Evolutionary conservation across 2,797 vertebrate species (phyloP).

Genomic region (Petrocephalus sullivani): DNA sequence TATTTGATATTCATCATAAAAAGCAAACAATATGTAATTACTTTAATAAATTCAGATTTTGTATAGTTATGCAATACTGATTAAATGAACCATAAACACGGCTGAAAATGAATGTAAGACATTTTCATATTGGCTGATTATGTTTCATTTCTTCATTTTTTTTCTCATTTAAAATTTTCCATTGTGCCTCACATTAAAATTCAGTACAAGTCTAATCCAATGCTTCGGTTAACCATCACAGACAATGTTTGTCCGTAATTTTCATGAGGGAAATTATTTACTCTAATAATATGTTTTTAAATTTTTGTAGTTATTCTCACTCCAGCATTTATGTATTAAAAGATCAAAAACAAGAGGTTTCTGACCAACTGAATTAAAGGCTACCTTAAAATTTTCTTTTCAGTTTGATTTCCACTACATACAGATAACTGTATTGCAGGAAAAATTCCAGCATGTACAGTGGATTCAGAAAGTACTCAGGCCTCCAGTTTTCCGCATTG

Average conservation of each 20-base stretch:
- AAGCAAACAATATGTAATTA: constrained; percentile 52
- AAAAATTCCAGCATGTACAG: not conserved
- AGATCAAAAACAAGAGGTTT: not conserved
- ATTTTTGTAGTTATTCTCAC: not conserved
- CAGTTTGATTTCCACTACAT: not conserved
- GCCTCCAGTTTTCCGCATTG: too few relatives aligned
- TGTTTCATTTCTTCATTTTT: not conserved
- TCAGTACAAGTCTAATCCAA: not conserved
- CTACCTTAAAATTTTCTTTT: not conserved
- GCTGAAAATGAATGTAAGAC: constrained; percentile 61
- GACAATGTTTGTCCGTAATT: not conserved
- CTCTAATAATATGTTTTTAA: not conserved
- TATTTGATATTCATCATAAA: constrained; percentile 56
- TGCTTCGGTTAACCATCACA: not conserved
- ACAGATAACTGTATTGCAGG: not conserved
- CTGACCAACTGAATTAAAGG: not conserved
- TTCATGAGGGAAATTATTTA: not conserved
- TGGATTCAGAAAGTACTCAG: not conserved
- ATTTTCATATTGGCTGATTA: constrained; percentile 45
- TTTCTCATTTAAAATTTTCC: constrained; percentile 14
- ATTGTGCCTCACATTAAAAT: constrained; percentile 8
- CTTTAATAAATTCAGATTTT: constrained; percentile 64
- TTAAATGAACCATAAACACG: constrained; percentile 65
- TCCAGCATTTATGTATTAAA: not conserved
- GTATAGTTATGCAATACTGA: constrained; percentile 63